These are phyloP conservation scores for Ginglymostoma cirratum DNA, from an alignment of 2,113 vertebrate species.

Conservation along the genomic window DNA sequence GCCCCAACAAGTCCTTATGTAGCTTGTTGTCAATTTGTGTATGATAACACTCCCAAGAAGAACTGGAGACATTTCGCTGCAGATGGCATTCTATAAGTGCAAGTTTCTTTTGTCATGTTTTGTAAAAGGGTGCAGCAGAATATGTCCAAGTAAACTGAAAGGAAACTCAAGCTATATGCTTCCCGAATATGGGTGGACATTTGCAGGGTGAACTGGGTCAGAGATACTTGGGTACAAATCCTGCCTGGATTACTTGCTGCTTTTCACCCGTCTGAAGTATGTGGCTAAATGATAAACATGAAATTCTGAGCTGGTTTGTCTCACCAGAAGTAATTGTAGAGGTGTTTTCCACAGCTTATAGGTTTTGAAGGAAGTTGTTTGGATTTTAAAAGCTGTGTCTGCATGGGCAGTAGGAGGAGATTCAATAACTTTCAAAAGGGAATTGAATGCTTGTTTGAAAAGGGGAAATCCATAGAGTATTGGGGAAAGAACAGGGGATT, in stretches of 20 bases:
- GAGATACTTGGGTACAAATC: background rate
- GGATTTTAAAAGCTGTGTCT: background rate
- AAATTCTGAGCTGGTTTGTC: background rate
- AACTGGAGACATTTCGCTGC: background rate
- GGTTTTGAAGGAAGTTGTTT: background rate
- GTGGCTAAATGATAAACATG: background rate
- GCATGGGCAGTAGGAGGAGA: background rate
- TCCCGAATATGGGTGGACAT: background rate
- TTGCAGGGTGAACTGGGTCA: background rate
- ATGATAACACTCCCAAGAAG: background rate
- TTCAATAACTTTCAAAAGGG: background rate
- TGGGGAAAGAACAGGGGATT: background rate
- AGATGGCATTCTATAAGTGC: background rate
- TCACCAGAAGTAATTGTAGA: background rate
- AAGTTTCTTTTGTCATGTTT: background rate
- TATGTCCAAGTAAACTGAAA: background rate
- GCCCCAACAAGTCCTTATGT: background rate
- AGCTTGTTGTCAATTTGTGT: background rate
- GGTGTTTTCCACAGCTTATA: background rate
- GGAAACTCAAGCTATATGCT: background rate
- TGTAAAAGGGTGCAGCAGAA: background rate
- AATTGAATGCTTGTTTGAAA: background rate
- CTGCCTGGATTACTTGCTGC: background rate
- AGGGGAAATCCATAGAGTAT: background rate
- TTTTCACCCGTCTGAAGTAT: background rate